Evolutionary conservation across 2,888 invertebrate genomes (phyloP).

Genomic region (Marasmarcha lunaedactyla): DNA sequence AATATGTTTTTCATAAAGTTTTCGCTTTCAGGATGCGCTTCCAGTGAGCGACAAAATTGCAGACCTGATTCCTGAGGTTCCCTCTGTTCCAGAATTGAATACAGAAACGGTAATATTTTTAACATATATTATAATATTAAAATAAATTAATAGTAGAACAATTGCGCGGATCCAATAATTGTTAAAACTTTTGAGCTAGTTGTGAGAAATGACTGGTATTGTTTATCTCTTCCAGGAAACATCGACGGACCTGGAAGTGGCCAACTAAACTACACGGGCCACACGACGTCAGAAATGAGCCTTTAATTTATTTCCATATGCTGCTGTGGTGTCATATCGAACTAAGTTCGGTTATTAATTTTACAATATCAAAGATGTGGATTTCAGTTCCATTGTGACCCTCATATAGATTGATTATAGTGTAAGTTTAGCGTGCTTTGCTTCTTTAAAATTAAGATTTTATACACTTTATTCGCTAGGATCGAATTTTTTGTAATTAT

Average conservation of each 20-base stretch:
- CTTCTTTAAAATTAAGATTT: conserved; percentile 66
- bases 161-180: too few species aligned
- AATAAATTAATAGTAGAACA: too few species aligned
- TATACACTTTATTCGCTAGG: conserved; percentile 65
- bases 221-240: conserved; percentile 35
- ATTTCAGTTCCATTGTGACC: conserved; percentile 50
- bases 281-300: conserved; percentile 34
- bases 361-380: conserved; percentile 42
- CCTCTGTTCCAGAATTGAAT: conserved; percentile 50
- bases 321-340: conserved; percentile 50
- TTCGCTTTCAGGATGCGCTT: conserved; percentile 39
- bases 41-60: conserved; percentile 48
- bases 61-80: conserved; percentile 54
- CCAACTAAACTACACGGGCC: conserved; percentile 30
- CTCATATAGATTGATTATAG: conserved; percentile 58
- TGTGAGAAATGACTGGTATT: too few species aligned
- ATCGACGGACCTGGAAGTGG: conserved; percentile 37
- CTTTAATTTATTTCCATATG: conserved; percentile 61
- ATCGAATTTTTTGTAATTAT: conserved; percentile 56
- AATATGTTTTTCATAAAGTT: too few species aligned
- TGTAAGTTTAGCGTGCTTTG: conserved; percentile 69
- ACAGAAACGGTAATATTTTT: conserved; percentile 40
- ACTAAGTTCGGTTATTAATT: conserved; percentile 55
- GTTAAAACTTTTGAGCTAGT: too few species aligned
- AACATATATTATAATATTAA: too few species aligned